Evolutionary conservation across 2,797 vertebrate species (phyloP).

Genomic region (Smutsia gigantea): DNA sequence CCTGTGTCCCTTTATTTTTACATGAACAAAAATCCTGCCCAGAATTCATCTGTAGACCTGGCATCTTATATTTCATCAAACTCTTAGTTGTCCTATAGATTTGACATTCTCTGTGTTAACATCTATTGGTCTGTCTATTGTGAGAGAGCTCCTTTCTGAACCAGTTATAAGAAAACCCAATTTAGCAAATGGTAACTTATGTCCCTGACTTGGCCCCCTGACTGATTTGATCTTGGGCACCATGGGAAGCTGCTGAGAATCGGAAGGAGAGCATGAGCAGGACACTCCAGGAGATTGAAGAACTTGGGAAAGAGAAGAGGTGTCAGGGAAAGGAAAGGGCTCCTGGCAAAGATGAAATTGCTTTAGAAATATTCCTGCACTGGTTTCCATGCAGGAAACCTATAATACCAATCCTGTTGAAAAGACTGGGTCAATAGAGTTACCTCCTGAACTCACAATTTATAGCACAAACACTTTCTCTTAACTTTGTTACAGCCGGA

Average conservation of each 20-base stretch:
- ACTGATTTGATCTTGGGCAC: neutral
- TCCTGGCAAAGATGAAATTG: conserved; percentile 57
- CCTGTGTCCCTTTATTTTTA: neutral
- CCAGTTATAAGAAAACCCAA: conserved; percentile 39
- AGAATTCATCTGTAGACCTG: neutral
- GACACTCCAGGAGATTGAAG: neutral
- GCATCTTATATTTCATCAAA: conserved; percentile 12
- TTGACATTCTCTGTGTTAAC: neutral
- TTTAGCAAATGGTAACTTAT: conserved; percentile 25
- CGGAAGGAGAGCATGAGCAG: neutral
- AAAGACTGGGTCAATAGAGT: conserved; percentile 64
- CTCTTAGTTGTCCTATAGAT: neutral
- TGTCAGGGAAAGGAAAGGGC: neutral
- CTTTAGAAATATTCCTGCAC: conserved; percentile 62
- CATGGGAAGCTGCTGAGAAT: neutral
- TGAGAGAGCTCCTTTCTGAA: conserved; percentile 28
- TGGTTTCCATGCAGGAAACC: conserved; percentile 57
- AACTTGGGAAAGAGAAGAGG: neutral
- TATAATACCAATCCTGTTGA: conserved; percentile 55
- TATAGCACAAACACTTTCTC: conserved; percentile 56
- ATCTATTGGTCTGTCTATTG: conserved; percentile 12
- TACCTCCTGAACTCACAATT: conserved; percentile 65
- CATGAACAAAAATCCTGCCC: neutral
- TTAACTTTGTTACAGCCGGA: conserved; percentile 56
- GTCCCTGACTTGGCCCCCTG: neutral